phyloP scores from a whole-genome alignment of 2,888 invertebrate species.

The Galeruca laticollis region DNA sequence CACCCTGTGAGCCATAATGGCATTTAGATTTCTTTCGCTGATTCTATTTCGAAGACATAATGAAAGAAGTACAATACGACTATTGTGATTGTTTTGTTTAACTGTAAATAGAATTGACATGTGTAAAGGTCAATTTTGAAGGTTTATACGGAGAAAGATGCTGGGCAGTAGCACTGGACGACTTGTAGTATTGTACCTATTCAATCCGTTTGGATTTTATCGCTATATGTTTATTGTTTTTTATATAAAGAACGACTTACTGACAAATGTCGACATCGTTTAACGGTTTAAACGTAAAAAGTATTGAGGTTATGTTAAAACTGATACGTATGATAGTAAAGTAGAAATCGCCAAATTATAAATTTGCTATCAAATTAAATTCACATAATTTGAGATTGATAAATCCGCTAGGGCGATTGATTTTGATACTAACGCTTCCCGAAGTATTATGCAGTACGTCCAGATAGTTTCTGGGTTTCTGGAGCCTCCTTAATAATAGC shows the following conservation, averaged over 20 bases:
- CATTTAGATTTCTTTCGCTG: conserved; percentile 55
- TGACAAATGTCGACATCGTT: neutral
- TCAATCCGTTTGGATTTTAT: conserved; percentile 8
- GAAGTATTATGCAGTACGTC: too few relatives aligned
- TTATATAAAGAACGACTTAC: neutral
- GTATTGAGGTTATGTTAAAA: too few relatives aligned
- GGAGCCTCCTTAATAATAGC: too few relatives aligned
- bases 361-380: too few relatives aligned
- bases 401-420: too few relatives aligned
- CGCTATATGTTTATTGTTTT: neutral
- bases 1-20: conserved; percentile 56
- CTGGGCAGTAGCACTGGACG: conserved; percentile 14
- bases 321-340: too few relatives aligned
- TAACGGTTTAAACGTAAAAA: neutral
- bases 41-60: conserved; percentile 57
- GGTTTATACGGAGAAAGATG: conserved; percentile 4
- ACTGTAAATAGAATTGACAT: conserved; percentile 53
- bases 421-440: too few relatives aligned
- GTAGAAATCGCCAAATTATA: too few relatives aligned
- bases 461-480: too few relatives aligned
- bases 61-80: conserved; percentile 52
- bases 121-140: conserved; percentile 51
- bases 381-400: too few relatives aligned
- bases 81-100: conserved; percentile 50
- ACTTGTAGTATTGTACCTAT: neutral